Base-by-base conservation (phyloP, 1,140 invertebrate species). In the Achatina immaculata region DNA sequence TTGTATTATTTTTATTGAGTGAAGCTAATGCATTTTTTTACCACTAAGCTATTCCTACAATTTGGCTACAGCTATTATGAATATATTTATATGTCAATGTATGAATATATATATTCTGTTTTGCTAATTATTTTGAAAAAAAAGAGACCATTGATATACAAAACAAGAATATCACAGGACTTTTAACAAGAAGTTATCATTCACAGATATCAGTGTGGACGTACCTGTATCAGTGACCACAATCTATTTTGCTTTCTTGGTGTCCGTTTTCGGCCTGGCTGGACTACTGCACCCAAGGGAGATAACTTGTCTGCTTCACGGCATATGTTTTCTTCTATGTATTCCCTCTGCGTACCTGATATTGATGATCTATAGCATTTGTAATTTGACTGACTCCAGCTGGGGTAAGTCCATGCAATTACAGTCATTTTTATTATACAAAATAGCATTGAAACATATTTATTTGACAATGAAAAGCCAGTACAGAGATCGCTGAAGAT, bases 211-310 rank as follows among this genome's bases (percentile, higher is more conserved):
- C 45, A 85, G 83, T 75, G 45, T 81, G 0, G 80, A 85, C 48
- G 51, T 88, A 11, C 81, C 82, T 4, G 45, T 89, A 7, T 89
- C 88, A 0, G 80, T 85, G 42, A 85, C 87, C 31, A 86, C 87
- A 0, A 28, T 89, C 16, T 89, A 89, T 48, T 81, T 89, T 1
- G 81, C 48, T 7, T 65, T 71, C 16, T 68, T 90, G 66, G 83
- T 85, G 0, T 81, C 40, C 28, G 84, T 90, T 73, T 92, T 96
- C 72, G 88, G 95, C 0, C 87, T 95, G 31, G 94, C 95, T 11
- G 95, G 94, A 0, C 84, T 96, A 0, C 85, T 97, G n/a, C 97
- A 98, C 92, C 96, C 96, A 0, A 94, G 80, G 11, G 89, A 90
- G 55, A 81, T 87, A 14, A 48, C 45, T 16, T 88, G 84, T 72